Base-by-base conservation (phyloP, 1,140 invertebrate genomes). In the Prorops nasuta region DNA sequence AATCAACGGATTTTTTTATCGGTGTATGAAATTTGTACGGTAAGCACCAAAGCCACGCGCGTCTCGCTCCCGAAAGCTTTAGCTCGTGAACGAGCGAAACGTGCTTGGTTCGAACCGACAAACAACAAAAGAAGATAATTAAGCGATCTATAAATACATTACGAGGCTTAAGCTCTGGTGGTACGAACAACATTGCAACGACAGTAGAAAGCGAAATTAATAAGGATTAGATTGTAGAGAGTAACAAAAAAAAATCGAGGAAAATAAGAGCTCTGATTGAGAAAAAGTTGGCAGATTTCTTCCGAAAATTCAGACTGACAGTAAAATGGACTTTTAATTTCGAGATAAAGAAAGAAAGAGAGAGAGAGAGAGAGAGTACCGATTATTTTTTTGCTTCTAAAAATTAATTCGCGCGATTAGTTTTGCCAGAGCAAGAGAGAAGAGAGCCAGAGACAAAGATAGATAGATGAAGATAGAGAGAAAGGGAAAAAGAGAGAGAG, bases 91-190 rank as follows among this genome's bases (percentile, higher is more conserved):
- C n/a, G n/a, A n/a, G n/a, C n/a, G n/a, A n/a, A n/a, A n/a, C n/a
- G n/a, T n/a, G n/a, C n/a, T n/a, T n/a, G n/a, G n/a, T n/a, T n/a
- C n/a, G n/a, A n/a, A n/a, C 14, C 2, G 38, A 21, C 12, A 24
- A 46, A 62, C 44, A 42, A 56, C 35, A 61, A 51, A 16, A 57
- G 45, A 28, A 52, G 39, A 48, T 64, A 51, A 47, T 51, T 66
- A 71, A 69, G 71, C 71, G 71, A 76, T 74, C 66, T 72, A 76
- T 74, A 75, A 76, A 77, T 75, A 76, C 69, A 77, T 66, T 71
- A 74, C 69, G 71, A 75, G 70, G 70, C 71, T 63, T 72, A 76
- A 76, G 70, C 74, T 76, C 71, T 58, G 60, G n/a, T n/a, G n/a
- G 43, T 64, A 70, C 63, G 63, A 60, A 72, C 61, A 74, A 76